Conservation (phyloP, 2,888 invertebrate genomes). For the Octonoba sinensis region DNA sequence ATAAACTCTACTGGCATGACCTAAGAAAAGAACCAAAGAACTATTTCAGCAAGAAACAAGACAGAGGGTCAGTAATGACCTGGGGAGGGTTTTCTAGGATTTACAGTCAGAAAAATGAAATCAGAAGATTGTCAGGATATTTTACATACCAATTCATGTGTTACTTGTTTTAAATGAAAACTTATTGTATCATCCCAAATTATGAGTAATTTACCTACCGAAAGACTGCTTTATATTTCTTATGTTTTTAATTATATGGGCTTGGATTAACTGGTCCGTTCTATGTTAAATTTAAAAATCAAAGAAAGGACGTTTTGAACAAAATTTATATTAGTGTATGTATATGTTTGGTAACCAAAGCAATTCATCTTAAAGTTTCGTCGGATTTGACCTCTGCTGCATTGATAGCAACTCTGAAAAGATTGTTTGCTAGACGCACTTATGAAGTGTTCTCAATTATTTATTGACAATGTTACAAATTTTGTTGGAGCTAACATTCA, state of each 20-base stretch:
- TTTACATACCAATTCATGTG: too few relatives aligned
- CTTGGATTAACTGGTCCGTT: background rate
- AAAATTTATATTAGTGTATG: constrained; percentile 14
- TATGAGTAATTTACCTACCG: background rate
- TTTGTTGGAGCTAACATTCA: background rate
- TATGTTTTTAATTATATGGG: background rate
- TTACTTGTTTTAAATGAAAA: constrained; percentile 15
- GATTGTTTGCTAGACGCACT: background rate
- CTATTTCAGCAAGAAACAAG: too few relatives aligned
- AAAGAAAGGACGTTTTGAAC: background rate
- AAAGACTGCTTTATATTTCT: constrained; percentile 3
- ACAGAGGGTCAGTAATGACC: too few relatives aligned
- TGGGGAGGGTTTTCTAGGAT: too few relatives aligned
- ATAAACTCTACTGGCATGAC: too few relatives aligned
- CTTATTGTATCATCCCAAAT: background rate
- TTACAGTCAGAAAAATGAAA: too few relatives aligned
- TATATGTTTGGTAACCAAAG: constrained; percentile 8
- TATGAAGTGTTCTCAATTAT: background rate
- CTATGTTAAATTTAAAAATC: background rate
- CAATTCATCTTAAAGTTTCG: background rate
- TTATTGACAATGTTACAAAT: background rate
- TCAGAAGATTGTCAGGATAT: too few relatives aligned
- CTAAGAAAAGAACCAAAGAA: too few relatives aligned
- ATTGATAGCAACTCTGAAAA: background rate
- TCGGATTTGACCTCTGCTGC: background rate